phyloP scores from a whole-genome alignment of 2,888 invertebrate species.

The Diachrysia chrysitis region DNA sequence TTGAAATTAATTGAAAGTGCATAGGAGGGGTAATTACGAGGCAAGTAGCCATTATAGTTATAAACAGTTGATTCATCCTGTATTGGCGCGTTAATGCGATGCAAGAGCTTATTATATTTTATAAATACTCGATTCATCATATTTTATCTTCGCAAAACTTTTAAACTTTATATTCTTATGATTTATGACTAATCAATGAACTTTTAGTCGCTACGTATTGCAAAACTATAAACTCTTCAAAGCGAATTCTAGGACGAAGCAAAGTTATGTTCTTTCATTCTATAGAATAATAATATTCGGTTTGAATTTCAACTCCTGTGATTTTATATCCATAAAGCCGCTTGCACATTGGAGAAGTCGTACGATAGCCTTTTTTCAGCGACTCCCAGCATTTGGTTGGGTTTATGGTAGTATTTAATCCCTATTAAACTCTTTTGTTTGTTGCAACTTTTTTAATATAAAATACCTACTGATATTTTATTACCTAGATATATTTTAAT shows the following conservation, averaged over 20 bases:
- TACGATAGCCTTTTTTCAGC: constrained; percentile 30
- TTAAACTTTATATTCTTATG: constrained; percentile 1
- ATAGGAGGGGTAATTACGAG: constrained; percentile 80
- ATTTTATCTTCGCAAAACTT: constrained; percentile 11
- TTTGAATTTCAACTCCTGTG: constrained; percentile 22
- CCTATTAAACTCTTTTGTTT: constrained; percentile 14
- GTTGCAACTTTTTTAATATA: constrained; percentile 13
- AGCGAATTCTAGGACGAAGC: neutral
- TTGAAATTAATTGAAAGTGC: constrained; percentile 86
- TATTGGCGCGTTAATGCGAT: constrained; percentile 74
- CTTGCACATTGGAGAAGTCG: constrained; percentile 30
- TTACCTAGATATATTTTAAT: too few relatives aligned
- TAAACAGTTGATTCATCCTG: constrained; percentile 78
- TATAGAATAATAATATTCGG: neutral
- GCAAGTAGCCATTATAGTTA: constrained; percentile 80
- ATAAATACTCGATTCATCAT: constrained; percentile 2
- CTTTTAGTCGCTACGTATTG: neutral
- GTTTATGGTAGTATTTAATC: constrained; percentile 40
- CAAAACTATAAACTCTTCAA: constrained; percentile 1
- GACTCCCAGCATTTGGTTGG: constrained; percentile 34
- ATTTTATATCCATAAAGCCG: constrained; percentile 47
- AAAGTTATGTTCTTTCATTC: neutral
- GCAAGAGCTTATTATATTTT: constrained; percentile 33
- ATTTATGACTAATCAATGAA: neutral
- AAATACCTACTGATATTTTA: neutral